Evolutionary conservation across 2,113 vertebrate genomes (phyloP).

Genomic region (Corydoras sp.): DNA sequence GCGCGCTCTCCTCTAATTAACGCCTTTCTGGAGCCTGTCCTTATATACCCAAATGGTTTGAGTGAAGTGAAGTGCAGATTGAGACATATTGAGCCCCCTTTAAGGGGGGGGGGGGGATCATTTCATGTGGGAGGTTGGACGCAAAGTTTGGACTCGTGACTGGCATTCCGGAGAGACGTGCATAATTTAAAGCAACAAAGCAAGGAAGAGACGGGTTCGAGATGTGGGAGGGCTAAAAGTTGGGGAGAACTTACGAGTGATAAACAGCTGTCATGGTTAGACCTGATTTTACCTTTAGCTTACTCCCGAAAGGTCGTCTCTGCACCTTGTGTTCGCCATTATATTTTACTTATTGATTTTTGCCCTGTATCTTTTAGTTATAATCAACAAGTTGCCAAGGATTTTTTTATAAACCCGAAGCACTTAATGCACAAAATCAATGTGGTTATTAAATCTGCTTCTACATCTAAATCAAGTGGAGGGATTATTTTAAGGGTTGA

Average conservation of each 20-base stretch:
- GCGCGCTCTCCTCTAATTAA: slow-evolving; percentile 64
- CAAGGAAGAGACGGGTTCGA: slow-evolving; percentile 80
- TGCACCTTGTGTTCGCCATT: slow-evolving; percentile 40
- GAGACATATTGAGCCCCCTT: slow-evolving; percentile 98
- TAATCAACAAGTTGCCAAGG: no score
- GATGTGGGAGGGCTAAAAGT: slow-evolving; percentile 65
- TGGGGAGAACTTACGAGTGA: slow-evolving; percentile 90
- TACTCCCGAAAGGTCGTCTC: slow-evolving; percentile 37
- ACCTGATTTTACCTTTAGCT: slow-evolving; percentile 61
- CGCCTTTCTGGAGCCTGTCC: slow-evolving; percentile 69
- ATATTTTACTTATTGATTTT: slow-evolving; percentile 4
- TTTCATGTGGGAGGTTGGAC: slow-evolving; percentile 99
- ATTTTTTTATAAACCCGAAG: no score
- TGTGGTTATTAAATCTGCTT: no score
- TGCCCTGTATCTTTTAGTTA: no score
- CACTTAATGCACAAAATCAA: no score
- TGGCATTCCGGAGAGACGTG: slow-evolving; percentile 99
- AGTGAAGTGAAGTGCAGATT: slow-evolving; percentile 95
- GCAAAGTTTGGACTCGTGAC: slow-evolving; percentile 99
- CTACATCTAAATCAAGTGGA: no score
- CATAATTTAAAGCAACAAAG: slow-evolving; percentile 99
- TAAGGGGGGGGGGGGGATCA: slow-evolving; percentile 86
- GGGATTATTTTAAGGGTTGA: no score
- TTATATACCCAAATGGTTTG: slow-evolving; percentile 76
- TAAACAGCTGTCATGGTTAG: slow-evolving; percentile 90